These are phyloP conservation scores for Calyptommatus sinebrachiatus DNA, from an alignment of 2,113 vertebrate genomes.

Conservation along the genomic window DNA sequence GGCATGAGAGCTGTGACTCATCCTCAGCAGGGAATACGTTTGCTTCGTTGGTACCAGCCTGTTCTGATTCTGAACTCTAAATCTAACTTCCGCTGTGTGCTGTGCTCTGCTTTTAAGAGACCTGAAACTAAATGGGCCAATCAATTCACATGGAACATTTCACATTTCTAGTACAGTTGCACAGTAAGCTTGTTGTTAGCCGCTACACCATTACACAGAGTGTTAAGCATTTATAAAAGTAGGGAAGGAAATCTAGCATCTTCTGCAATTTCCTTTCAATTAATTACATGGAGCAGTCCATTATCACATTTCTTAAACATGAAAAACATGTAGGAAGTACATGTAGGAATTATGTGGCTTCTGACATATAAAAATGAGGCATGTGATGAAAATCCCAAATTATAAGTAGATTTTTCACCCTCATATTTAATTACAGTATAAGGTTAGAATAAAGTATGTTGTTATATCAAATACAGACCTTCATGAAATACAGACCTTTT, in stretches of 20 bases:
- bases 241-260: neutral
- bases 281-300: neutral
- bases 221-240: conserved; percentile 1
- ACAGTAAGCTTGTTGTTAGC: neutral
- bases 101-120: conserved; percentile 11
- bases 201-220: neutral
- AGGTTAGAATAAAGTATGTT: neutral
- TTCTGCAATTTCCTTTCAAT: neutral
- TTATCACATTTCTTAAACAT: neutral
- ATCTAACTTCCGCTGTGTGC: conserved; percentile 6
- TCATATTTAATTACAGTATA: neutral
- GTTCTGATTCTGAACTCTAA: neutral
- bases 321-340: neutral
- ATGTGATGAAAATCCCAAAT: neutral
- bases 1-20: conserved; percentile 21
- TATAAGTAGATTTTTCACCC: neutral
- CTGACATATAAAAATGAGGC: neutral
- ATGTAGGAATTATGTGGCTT: neutral
- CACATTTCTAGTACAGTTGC: neutral
- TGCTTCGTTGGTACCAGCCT: conserved; percentile 5
- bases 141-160: neutral
- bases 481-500: neutral
- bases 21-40: conserved; percentile 1
- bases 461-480: neutral
- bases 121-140: conserved; percentile 5